phyloP scores from a whole-genome alignment of 2,113 vertebrate genomes.

The Cebidichthys violaceus region DNA sequence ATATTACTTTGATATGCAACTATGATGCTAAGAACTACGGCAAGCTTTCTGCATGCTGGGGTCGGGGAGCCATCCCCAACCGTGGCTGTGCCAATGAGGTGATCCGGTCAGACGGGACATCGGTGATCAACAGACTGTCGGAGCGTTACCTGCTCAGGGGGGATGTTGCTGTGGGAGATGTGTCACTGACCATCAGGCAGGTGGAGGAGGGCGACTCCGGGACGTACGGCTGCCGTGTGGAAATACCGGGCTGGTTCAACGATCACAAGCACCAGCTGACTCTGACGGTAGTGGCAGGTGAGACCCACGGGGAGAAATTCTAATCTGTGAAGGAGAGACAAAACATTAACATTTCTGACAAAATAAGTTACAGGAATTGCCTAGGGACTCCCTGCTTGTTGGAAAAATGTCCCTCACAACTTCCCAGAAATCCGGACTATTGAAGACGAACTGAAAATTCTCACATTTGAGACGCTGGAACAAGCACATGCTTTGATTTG shows the following conservation, averaged over 20 bases:
- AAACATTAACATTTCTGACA: background rate
- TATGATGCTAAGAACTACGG: constrained; percentile 69
- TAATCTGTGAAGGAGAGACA: background rate
- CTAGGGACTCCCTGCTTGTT: background rate
- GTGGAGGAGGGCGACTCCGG: constrained; percentile 70
- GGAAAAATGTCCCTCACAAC: background rate
- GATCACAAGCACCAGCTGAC: constrained; percentile 72
- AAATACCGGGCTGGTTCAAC: constrained; percentile 81
- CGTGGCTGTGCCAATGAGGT: constrained; percentile 67
- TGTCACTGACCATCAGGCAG: constrained; percentile 76
- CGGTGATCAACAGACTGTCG: constrained; percentile 53
- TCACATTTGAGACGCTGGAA: background rate
- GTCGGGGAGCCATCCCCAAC: constrained; percentile 66
- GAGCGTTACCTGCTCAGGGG: constrained; percentile 72
- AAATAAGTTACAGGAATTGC: too few species aligned
- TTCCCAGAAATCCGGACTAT: background rate
- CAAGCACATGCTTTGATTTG: background rate
- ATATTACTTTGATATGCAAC: constrained; percentile 69
- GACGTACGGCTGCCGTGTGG: constrained; percentile 79
- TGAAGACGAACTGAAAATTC: too few species aligned
- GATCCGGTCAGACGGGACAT: constrained; percentile 65
- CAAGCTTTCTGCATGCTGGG: constrained; percentile 73
- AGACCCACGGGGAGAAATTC: constrained; percentile 9
- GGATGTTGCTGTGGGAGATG: constrained; percentile 61
- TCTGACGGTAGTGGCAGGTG: constrained; percentile 78